Evolutionary conservation across 2,888 invertebrate species (phyloP), one percentile per base, ranked within the genome.

Genomic region (Parnassius orleans): DNA sequence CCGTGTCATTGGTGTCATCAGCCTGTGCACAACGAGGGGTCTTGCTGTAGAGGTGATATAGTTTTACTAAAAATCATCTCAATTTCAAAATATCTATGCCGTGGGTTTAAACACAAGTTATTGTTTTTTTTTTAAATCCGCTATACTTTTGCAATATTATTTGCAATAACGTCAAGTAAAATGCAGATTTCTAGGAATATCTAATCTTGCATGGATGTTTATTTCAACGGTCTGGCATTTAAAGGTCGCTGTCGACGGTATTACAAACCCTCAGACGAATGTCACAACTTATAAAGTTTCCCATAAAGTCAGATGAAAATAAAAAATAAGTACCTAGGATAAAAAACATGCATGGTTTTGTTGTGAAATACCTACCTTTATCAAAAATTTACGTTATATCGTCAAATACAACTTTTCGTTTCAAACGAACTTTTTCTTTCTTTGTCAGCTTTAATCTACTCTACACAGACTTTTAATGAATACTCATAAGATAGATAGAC

Each of bases 1-100:
- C 95, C 95, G 44, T 96, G 96, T 82, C 95, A 96, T 83, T 93
- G 95, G 84, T 96, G 96, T 80, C 95, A 96, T 79, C 95, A 95
- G 84, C 94, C 95, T 65, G 94, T 96, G 69, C 92, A 94, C 79
- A 94, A 94, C 74, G 94, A 95, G 80, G 96, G 95, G 65, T 95
- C 94, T 63, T 95, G 95, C 80, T 96, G 96, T 83, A 91, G 95
- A 94, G 95, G 96, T 96, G 85, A 87, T 54, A 54, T 54, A 54
- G 53, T n/a, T 47, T n/a, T 12, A 48, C 33, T 48, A 5, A 33
- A 33, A 33, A 33, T 33, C 33, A 1, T 7, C 7, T 33, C 7
- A 33, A 33, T 7, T 33, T 33, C 33, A 33, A 7, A 7, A 7
- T 33, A 33, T 5, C 33, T 7, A 33, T 33, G 33, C 33, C 33